Conservation (phyloP, 2,888 invertebrate genomes). For the Lutraria lutraria region DNA sequence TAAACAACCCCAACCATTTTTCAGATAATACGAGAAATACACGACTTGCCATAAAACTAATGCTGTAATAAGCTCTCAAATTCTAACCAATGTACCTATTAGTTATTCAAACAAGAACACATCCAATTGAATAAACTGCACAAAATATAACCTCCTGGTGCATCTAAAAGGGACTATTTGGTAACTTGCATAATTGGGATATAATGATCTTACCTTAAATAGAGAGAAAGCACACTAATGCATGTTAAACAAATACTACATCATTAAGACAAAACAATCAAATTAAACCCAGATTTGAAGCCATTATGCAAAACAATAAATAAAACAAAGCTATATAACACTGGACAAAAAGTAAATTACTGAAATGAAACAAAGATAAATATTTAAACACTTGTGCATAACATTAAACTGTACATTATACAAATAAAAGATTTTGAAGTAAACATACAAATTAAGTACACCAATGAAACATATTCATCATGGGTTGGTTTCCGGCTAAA, state of each 20-base stretch:
- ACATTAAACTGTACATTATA: neutral
- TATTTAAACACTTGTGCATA: neutral
- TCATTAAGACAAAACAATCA: neutral
- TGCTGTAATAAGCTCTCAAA: too few species aligned
- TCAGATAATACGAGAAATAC: too few species aligned
- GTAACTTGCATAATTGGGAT: neutral
- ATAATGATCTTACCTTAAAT: neutral
- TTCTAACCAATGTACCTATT: too few species aligned
- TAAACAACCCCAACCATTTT: too few species aligned
- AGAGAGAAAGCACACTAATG: neutral
- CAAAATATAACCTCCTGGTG: too few species aligned
- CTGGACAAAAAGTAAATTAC: neutral
- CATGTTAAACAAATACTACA: neutral
- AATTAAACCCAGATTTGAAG: neutral
- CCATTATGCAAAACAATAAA: neutral
- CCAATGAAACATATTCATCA: neutral
- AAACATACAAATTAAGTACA: neutral
- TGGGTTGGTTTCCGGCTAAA: neutral
- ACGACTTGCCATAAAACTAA: too few species aligned
- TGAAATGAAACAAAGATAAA: neutral
- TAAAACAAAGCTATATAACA: neutral
- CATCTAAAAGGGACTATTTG: too few species aligned
- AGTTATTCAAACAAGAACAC: too few species aligned
- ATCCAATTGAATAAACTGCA: too few species aligned
- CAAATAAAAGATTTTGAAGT: neutral